Evolutionary conservation across 2,888 invertebrate genomes (phyloP), one percentile per base, ranked within the genome.

Genomic region (Kryphioiulus occultus): DNA sequence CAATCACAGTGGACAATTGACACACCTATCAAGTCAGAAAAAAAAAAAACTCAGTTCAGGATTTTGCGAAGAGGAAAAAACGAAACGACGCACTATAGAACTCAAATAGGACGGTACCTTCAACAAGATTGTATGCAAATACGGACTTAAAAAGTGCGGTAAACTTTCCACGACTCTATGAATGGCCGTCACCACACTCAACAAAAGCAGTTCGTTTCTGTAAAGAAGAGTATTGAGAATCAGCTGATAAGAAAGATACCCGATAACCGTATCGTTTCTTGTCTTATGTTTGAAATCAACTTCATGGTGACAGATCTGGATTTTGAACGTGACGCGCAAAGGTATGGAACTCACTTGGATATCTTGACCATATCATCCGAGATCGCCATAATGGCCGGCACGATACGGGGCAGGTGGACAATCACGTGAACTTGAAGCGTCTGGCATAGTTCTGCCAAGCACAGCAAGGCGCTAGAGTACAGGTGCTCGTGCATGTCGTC

Each of bases 91-190:
- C 7, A 35, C 17, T n/a, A 35, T 5, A 39, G 2, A 35, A 2
- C 83, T 35, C 19, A 10, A 22, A 84, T 32, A 35, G 0, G 1
- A 22, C 5, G 44, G 35, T 42, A 89, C 88, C n/a, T 89, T 86
- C 47, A 44, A 82, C 3, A 90, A 59, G 19, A 90, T 88, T 32
- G 86, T 59, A 4, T 88, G 85, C 85, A 98, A 92, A 92, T 97
- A 97, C 0, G 97, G 96, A 89, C 96, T 97, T 89, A 98, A 91
- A 91, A 98, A 98, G 68, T 95, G 93, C 0, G 96, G 95, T 82
- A 98, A 91, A 39, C 95, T 95, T 91, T 96, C 96, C 5, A 97
- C 94, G 78, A 98, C 94, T 92, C 96, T 97, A 88, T 95, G 95
- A 47, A 97, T 92, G 0, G 96, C 95, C 2, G 96, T 96, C 1